Evolutionary conservation across 2,888 invertebrate genomes (phyloP).

Genomic region (Gastrophysa polygoni): DNA sequence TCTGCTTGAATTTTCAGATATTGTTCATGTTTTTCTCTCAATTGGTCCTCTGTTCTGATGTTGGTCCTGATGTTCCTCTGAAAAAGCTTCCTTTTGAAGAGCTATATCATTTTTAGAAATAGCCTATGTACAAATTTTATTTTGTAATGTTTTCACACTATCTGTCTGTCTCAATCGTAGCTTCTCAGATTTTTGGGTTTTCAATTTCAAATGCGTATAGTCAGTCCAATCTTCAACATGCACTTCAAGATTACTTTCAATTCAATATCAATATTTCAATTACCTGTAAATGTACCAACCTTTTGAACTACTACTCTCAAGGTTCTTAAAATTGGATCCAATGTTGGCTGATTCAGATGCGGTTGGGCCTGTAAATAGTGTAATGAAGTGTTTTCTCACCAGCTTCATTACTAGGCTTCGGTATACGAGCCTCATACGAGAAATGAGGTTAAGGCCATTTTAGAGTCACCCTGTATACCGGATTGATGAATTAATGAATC

Average conservation of each 20-base stretch:
- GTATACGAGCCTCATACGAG: no score
- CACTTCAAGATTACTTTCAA: background rate
- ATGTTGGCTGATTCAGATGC: no score
- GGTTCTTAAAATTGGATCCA: no score
- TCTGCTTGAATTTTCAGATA: slow-evolving; percentile 7
- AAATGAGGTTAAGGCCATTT: no score
- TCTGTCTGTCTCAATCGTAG: slow-evolving; percentile 12
- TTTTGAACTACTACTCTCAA: no score
- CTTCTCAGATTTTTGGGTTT: slow-evolving; percentile 9
- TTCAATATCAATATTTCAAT: no score
- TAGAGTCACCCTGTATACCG: no score
- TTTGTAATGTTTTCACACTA: slow-evolving; percentile 5
- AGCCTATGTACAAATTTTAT: slow-evolving; percentile 13
- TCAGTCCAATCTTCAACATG: slow-evolving; percentile 6
- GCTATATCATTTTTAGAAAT: slow-evolving; percentile 11
- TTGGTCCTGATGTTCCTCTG: slow-evolving; percentile 12
- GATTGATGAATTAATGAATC: no score
- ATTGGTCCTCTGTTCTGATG: background rate
- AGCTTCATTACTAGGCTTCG: no score
- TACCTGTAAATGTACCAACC: no score
- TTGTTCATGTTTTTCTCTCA: slow-evolving; percentile 14
- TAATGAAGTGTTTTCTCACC: no score
- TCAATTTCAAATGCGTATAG: slow-evolving; percentile 2
- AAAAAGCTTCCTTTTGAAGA: slow-evolving; percentile 12
- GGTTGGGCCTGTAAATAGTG: no score